A percentile compares a stretch with the other conserved stretches of the same genome.
phyloP scores from a whole-genome alignment of 2,113 vertebrate species.

The Rhadina sibilatrix region DNA sequence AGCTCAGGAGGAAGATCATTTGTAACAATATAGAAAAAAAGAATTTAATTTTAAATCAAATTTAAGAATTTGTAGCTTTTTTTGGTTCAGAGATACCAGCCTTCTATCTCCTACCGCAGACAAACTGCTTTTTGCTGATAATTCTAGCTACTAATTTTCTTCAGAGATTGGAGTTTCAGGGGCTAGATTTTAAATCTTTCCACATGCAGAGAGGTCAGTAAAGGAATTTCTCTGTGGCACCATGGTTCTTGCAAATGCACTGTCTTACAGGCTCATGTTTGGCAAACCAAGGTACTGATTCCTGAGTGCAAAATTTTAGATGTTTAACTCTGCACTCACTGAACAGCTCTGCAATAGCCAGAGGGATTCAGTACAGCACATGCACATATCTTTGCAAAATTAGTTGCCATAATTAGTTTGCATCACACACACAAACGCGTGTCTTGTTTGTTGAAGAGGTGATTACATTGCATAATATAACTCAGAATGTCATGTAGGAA shows the following conservation, averaged over 20 bases:
- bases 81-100: not conserved
- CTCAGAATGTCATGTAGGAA: not conserved
- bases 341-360: not conserved
- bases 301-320: not conserved
- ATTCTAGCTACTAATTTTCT: conserved; percentile 35
- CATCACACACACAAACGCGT: not conserved
- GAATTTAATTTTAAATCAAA: not conserved
- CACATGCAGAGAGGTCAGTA: not conserved
- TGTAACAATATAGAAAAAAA: not conserved
- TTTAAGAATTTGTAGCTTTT: not conserved
- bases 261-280: not conserved
- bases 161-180: conserved; percentile 14
- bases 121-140: conserved; percentile 48
- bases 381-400: not conserved
- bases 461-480: not conserved
- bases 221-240: not conserved
- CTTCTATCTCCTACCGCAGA: not conserved
- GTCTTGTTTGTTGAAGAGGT: not conserved
- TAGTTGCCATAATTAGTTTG: not conserved
- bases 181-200: conserved; percentile 22
- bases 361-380: not conserved
- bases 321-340: not conserved
- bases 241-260: not conserved
- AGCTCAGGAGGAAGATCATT: not conserved
- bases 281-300: not conserved